A percentile compares a stretch with the other conserved stretches of the same genome.
Evolutionary conservation across 2,113 vertebrate genomes (phyloP).

Genomic region (Grus americana): DNA sequence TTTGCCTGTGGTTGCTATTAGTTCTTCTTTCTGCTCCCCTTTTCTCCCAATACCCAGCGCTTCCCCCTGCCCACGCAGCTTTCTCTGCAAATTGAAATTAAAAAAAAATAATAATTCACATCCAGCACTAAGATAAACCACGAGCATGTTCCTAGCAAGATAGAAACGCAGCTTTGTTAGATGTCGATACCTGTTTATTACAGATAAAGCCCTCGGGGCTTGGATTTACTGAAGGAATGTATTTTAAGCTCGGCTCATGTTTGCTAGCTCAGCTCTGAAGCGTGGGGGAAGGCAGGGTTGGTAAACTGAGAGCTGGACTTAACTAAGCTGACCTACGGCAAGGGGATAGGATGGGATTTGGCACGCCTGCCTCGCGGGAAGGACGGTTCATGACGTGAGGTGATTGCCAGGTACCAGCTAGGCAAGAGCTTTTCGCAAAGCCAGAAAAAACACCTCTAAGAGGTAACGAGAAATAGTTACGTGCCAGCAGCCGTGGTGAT

Average conservation of each 20-base stretch:
- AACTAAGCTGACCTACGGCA: neutral
- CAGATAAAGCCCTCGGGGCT: neutral
- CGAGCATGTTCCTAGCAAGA: neutral
- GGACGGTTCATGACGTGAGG: rapidly evolving
- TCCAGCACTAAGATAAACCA: neutral
- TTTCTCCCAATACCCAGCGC: rapidly evolving
- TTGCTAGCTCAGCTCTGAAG: neutral
- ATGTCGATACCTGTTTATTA: neutral
- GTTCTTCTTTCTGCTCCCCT: neutral
- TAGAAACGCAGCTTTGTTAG: neutral
- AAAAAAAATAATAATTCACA: neutral
- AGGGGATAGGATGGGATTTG: neutral
- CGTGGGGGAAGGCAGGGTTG: rapidly evolving
- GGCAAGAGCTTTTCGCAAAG: neutral
- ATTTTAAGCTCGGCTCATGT: rapidly evolving
- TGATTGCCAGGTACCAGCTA: rapidly evolving
- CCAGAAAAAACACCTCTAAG: neutral
- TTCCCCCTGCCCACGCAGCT: neutral
- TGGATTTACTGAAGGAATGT: neutral
- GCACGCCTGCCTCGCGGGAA: neutral
- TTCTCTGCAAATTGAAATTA: neutral
- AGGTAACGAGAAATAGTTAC: neutral
- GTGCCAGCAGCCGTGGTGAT: neutral
- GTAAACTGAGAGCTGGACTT: neutral
- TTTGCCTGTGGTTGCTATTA: neutral